Percentiles rank a stretch among this genome's conserved stretches.
These are phyloP conservation scores for Blastobasis lacticolella DNA, from an alignment of 2,888 invertebrate species.

Conservation along the genomic window DNA sequence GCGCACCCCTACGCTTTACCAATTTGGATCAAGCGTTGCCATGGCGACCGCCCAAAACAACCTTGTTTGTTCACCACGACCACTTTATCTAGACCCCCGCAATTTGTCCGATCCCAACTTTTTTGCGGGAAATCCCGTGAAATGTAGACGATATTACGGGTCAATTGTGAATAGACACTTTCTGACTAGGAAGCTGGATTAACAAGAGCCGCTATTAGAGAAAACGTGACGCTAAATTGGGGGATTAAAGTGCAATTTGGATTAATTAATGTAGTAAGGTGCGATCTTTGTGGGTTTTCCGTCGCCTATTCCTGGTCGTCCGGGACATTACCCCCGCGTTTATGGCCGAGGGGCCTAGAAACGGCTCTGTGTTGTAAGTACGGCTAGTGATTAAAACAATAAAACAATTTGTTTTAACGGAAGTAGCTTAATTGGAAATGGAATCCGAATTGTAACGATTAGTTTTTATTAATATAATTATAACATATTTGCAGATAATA, in stretches of 20 bases:
- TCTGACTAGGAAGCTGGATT: constrained; percentile 15
- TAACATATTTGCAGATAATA: too few relatives aligned
- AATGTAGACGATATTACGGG: constrained; percentile 24
- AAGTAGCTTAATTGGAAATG: too few relatives aligned
- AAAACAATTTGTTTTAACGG: too few relatives aligned
- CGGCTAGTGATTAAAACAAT: too few relatives aligned
- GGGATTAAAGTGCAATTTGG: constrained; percentile 49
- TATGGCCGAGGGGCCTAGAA: neutral
- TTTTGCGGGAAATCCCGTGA: constrained; percentile 13
- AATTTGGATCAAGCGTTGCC: constrained; percentile 53
- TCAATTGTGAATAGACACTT: constrained; percentile 31
- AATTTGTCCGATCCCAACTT: constrained; percentile 17
- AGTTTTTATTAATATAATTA: too few relatives aligned
- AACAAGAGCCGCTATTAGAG: constrained; percentile 29
- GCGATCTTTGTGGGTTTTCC: constrained; percentile 18
- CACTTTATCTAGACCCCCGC: constrained; percentile 39
- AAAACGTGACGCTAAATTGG: constrained; percentile 46
- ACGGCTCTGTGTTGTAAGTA: too few relatives aligned
- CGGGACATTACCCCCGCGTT: neutral
- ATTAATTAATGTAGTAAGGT: constrained; percentile 30
- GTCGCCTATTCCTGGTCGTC: constrained; percentile 8
- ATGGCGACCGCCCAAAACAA: constrained; percentile 62
- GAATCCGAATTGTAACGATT: too few relatives aligned
- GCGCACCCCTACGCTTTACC: constrained; percentile 44
- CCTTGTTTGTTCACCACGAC: constrained; percentile 30